Base-by-base conservation (phyloP, 2,888 invertebrate genomes). In the Eubasilissa splendida region DNA sequence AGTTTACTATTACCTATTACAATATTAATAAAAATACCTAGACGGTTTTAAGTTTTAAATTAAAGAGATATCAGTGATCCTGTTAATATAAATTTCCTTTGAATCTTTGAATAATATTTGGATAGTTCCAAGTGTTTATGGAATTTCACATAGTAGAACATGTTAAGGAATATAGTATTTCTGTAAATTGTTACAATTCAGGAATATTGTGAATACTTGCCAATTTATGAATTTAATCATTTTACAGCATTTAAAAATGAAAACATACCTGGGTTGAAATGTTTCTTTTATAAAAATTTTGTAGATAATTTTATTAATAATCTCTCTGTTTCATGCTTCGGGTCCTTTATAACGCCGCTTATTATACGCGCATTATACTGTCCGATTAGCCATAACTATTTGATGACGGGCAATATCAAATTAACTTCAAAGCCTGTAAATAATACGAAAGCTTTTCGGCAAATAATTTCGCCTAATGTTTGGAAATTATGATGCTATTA, bases 1-100 rank as follows among this genome's bases (percentile, higher is more conserved):
- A 22, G 22, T 22, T 22, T 22, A 22, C 22, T 22, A 22, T 1
- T 22, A 22, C 22, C 22, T 22, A 22, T 22, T 22, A 99, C 4
- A 42, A 42, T 42, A 42, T 42, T 42, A 42, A 2, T 42, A 5
- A 7, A 42, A 42, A 42, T 7, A 42, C 7, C 42, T 42, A 42
- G 42, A 42, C 7, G 3, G 42, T 2, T 42, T 5, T 5, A 42
- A 42, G 2, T 42, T 42, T 4, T 42, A 42, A 4, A 42, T 42
- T 42, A 5, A 5, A 5, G 42, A 42, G 42, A 5, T 42, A 5
- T 42, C 42, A 42, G 7, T 42, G 7, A 42, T 42, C 7, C 4
- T 42, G 42, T 42, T 42, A 42, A 42, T 42, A 22, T 22, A 22
- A 22, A 22, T 22, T 22, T 22, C 22, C 22, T 22, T 42, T 42